Base-by-base conservation (phyloP, 1,140 invertebrate genomes). In the Drosophila ogumai region DNA sequence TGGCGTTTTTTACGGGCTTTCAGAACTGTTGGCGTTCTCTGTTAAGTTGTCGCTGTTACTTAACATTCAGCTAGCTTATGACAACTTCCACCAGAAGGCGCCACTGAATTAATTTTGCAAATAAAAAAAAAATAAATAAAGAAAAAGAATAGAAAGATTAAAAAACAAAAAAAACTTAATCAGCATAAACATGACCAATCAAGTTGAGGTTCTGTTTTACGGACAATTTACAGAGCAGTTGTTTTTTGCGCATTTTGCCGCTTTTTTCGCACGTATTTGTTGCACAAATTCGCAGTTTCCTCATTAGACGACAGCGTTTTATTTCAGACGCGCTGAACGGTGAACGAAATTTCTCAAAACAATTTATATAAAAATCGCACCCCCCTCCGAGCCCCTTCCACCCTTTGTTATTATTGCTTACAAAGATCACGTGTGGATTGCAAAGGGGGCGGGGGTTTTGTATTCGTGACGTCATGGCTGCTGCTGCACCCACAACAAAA, bases 221-320 rank as follows among this genome's bases (percentile, higher is more conserved):
- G 47, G 56, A 55, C 68, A 41, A 73, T 73, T 74, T 44, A n/a
- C 64, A 31, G 17, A 41, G 19, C 38, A 50, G 28, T 40, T 46
- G 40, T 22, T 56, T 38, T 55, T 38, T 46, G 49, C 54, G 25
- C 31, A 28, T 40, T 55, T 34, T 52, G 15, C 43, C 47, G 44
- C 38, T 44, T 78, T 49, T 71, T 85, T 85, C 50, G 73, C 82
- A 77, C 81, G 54, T 73, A 86, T 66, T 74, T 71, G 77, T 88
- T 80, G 73, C 54, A 72, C 76, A 88, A 88, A 88, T 84, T 84
- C 82, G 68, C 80, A 69, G 77, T 59, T 88, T 88, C 84, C 84
- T 87, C 80, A 87, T 87, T 87, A 88, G 68, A 69, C 69, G 19
- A 59, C 58, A 72, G 19, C 59, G 47, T 44, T 68, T 64, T 67